A percentile compares a stretch with the other conserved stretches of the same genome.
These are phyloP conservation scores for Cephonodes hylas DNA, from an alignment of 2,888 invertebrate species.

Conservation along the genomic window DNA sequence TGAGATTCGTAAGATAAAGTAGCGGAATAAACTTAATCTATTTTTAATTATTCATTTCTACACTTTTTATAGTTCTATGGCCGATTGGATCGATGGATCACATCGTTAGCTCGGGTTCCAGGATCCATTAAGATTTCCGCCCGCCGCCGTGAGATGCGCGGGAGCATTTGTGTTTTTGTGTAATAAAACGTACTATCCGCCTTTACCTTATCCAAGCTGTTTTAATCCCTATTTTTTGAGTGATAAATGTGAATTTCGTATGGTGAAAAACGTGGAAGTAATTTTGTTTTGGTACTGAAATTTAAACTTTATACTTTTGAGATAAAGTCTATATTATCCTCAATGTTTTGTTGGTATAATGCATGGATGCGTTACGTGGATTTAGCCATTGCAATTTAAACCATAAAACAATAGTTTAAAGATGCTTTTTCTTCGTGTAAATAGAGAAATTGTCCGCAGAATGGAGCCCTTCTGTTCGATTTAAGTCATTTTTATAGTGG, in stretches of 20 bases:
- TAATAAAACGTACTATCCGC: not conserved
- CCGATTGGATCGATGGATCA: conserved; percentile 65
- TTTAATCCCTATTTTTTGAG: not conserved
- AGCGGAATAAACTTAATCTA: no score
- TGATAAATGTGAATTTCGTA: not conserved
- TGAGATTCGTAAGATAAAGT: no score
- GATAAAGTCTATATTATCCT: not conserved
- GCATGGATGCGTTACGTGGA: not conserved
- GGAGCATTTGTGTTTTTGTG: conserved; percentile 44
- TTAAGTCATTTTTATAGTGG: conserved; percentile 76
- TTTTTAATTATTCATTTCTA: no score
- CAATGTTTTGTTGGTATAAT: not conserved
- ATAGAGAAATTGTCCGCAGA: conserved; percentile 45
- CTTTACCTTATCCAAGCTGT: not conserved
- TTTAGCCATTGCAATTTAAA: not conserved
- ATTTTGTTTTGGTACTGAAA: not conserved
- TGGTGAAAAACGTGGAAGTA: not conserved
- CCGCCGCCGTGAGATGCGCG: conserved; percentile 66
- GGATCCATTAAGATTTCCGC: conserved; percentile 81
- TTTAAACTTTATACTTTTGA: not conserved
- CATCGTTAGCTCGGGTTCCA: conserved; percentile 77
- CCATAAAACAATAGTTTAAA: not conserved
- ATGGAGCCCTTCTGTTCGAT: conserved; percentile 53
- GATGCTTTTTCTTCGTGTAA: conserved; percentile 16
- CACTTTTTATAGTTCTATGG: not conserved